Evolutionary conservation across 1,140 invertebrate genomes (phyloP).

Genomic region (Rhopalosiphum padi): DNA sequence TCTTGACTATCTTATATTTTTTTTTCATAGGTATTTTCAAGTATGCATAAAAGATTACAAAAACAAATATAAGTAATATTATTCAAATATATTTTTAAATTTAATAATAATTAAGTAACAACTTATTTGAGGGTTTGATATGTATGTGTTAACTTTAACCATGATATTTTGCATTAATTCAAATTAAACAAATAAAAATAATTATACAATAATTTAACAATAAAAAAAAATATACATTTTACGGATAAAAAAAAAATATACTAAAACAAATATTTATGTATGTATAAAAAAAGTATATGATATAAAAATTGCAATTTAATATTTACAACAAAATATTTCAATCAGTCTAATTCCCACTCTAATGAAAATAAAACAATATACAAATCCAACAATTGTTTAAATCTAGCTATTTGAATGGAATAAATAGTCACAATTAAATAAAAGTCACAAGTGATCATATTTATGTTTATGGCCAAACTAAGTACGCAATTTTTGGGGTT

Average conservation of each 20-base stretch:
- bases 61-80: slow-evolving; percentile 5
- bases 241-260: background rate
- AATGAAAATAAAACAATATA: background rate
- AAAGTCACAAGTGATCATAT: slow-evolving; percentile 19
- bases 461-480: slow-evolving; percentile 67
- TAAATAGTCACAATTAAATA: slow-evolving; percentile 46
- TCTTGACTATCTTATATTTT: background rate
- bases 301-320: slow-evolving; percentile 8
- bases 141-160: slow-evolving; percentile 52
- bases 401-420: slow-evolving; percentile 17
- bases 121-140: slow-evolving; percentile 45
- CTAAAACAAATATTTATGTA: background rate
- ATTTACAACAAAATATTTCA: slow-evolving; percentile 22
- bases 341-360: slow-evolving; percentile 17
- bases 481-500: slow-evolving; percentile 75
- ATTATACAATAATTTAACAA: background rate
- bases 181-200: slow-evolving; percentile 40
- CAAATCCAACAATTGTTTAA: background rate
- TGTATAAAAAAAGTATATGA: slow-evolving; percentile 23
- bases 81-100: background rate
- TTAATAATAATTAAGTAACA: slow-evolving; percentile 43
- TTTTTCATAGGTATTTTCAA: background rate
- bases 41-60: background rate
- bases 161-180: slow-evolving; percentile 8
- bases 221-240: slow-evolving; percentile 45